phyloP scores from a whole-genome alignment of 2,797 vertebrate genomes.

The Spea hammondii region DNA sequence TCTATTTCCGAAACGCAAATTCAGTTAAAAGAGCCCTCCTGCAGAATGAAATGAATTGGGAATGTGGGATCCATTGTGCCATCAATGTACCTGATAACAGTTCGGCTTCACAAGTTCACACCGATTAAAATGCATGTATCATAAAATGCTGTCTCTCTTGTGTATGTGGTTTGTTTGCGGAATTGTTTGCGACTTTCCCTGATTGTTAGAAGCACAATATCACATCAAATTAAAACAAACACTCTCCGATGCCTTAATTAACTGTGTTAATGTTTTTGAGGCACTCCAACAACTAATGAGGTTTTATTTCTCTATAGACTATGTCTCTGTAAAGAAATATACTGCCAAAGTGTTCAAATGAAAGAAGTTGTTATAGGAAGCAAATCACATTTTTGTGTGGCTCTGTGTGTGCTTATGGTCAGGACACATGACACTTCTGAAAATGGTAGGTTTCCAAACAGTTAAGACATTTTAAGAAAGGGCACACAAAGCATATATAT shows the following conservation, averaged over 20 bases:
- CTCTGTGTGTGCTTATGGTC: no score
- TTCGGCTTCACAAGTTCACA: conserved; percentile 11
- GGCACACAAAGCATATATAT: no score
- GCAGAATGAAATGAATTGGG: conserved; percentile 16
- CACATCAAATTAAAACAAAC: conserved; percentile 17
- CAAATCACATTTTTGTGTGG: no score
- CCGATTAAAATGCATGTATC: conserved; percentile 26
- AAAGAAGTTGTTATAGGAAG: no score
- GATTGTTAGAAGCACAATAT: not conserved
- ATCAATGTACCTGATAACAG: conserved; percentile 14
- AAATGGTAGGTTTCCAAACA: no score
- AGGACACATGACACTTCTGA: no score
- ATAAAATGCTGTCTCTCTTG: conserved; percentile 21
- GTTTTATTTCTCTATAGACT: not conserved
- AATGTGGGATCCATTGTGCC: conserved; percentile 25
- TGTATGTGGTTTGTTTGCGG: conserved; percentile 4
- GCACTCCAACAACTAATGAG: conserved; percentile 1
- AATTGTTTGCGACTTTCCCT: conserved; percentile 8
- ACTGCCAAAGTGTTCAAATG: not conserved
- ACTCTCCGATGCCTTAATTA: conserved; percentile 10
- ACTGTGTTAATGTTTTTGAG: conserved; percentile 11
- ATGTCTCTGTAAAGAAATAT: not conserved
- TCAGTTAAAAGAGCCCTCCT: conserved; percentile 14
- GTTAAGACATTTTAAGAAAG: no score
- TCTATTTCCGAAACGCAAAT: conserved; percentile 38